These are phyloP conservation scores for Elmis aenea DNA, from an alignment of 2,888 invertebrate genomes.

Conservation along the genomic window DNA sequence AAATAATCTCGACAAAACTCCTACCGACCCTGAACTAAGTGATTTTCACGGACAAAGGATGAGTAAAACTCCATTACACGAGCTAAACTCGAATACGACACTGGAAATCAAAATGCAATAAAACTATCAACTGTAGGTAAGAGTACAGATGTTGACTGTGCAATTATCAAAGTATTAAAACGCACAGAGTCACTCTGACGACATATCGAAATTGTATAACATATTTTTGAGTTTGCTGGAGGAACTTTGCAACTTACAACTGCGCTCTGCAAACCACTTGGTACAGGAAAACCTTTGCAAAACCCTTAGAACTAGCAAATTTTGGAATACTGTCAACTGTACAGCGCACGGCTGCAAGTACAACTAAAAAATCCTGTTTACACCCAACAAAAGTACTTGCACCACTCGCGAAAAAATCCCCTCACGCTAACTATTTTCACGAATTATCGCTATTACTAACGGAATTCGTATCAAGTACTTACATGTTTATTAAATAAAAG, in stretches of 20 bases:
- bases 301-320: constrained; percentile 13
- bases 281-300: constrained; percentile 12
- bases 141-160: constrained; percentile 33
- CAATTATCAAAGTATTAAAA: constrained; percentile 17
- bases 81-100: constrained; percentile 35
- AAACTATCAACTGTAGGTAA: constrained; percentile 34
- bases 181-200: too few species aligned
- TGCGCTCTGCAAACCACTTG: constrained; percentile 8
- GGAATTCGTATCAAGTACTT: too few species aligned
- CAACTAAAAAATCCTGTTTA: constrained; percentile 40
- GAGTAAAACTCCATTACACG: constrained; percentile 35
- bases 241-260: constrained; percentile 6
- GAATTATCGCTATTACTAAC: too few species aligned
- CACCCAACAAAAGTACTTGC: constrained; percentile 34
- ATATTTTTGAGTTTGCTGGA: constrained; percentile 18
- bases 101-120: constrained; percentile 38
- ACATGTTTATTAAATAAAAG: too few species aligned
- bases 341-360: constrained; percentile 31
- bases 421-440: too few species aligned
- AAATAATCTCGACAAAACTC: neutral
- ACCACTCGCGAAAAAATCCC: too few species aligned
- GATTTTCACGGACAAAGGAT: constrained; percentile 29
- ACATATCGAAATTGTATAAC: constrained; percentile 30
- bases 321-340: constrained; percentile 35
- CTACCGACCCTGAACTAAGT: neutral